Percentiles rank a stretch among this genome's conserved stretches.
Evolutionary conservation across 2,113 vertebrate genomes (phyloP).

Genomic region (Oncorhynchus clarkii): DNA sequence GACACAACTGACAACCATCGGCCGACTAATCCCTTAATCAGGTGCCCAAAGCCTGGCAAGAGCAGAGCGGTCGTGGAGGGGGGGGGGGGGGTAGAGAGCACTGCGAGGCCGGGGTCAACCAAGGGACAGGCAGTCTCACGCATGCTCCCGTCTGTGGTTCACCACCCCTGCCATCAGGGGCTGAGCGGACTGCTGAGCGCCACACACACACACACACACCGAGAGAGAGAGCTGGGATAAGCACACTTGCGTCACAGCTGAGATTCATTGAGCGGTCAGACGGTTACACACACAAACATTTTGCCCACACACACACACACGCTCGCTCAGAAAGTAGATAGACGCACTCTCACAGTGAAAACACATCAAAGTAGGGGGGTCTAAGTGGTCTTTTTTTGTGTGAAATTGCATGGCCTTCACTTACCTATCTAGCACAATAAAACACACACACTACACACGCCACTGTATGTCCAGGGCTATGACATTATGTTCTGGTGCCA

Average conservation of each 20-base stretch:
- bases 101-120: conserved; percentile 66
- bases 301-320: conserved; percentile 6
- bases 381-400: background rate
- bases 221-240: conserved; percentile 17
- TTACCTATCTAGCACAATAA: background rate
- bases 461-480: conserved; percentile 45
- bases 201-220: conserved; percentile 8
- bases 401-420: background rate
- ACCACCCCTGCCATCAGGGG: conserved; percentile 42
- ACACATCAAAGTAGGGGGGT: background rate
- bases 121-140: conserved; percentile 62
- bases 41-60: conserved; percentile 56
- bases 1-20: conserved; percentile 70
- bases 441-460: background rate
- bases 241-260: conserved; percentile 28
- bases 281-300: background rate
- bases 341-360: conserved; percentile 12
- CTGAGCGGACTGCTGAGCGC: conserved; percentile 21
- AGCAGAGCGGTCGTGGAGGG: conserved; percentile 31
- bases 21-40: conserved; percentile 75
- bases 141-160: conserved; percentile 56
- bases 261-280: conserved; percentile 21
- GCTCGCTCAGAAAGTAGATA: conserved; percentile 8
- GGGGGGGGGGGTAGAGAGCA: conserved; percentile 36
- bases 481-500: conserved; percentile 64